Percentiles rank a stretch among this genome's conserved stretches.
These are phyloP conservation scores for Neosilurus hyrtlii DNA, from an alignment of 2,797 vertebrate genomes.

Conservation along the genomic window DNA sequence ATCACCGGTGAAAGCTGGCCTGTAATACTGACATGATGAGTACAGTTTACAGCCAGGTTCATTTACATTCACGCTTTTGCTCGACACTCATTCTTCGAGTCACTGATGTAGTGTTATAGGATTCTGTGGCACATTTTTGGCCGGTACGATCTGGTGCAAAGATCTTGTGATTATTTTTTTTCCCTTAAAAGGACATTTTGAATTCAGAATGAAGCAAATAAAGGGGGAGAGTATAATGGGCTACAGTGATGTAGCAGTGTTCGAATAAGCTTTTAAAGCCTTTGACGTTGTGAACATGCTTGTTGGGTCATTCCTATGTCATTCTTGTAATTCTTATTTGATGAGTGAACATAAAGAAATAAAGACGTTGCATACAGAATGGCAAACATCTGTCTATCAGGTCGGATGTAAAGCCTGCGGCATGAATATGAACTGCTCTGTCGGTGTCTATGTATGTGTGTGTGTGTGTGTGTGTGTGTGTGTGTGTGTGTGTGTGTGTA, in stretches of 20 bases:
- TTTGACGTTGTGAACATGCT: not conserved
- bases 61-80: slow-evolving; percentile 14
- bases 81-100: slow-evolving; percentile 29
- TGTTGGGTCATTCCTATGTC: too few species aligned
- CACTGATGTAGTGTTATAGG: slow-evolving; percentile 25
- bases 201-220: slow-evolving; percentile 11
- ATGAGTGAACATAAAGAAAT: slow-evolving; percentile 1
- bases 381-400: too few species aligned
- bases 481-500: slow-evolving; percentile 9
- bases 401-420: not conserved
- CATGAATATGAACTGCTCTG: too few species aligned
- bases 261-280: slow-evolving; percentile 20
- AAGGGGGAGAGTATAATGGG: not conserved
- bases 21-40: not conserved
- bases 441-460: not conserved
- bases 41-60: slow-evolving; percentile 1
- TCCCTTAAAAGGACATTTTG: slow-evolving; percentile 43
- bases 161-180: slow-evolving; percentile 29
- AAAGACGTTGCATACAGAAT: not conserved
- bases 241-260: slow-evolving; percentile 17
- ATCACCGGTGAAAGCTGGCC: not conserved
- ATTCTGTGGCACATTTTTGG: slow-evolving; percentile 42
- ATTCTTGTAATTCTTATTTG: not conserved
- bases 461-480: too few species aligned
- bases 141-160: slow-evolving; percentile 18